phyloP scores from a whole-genome alignment of 2,888 invertebrate species.

The Lasioglossum vierecki region DNA sequence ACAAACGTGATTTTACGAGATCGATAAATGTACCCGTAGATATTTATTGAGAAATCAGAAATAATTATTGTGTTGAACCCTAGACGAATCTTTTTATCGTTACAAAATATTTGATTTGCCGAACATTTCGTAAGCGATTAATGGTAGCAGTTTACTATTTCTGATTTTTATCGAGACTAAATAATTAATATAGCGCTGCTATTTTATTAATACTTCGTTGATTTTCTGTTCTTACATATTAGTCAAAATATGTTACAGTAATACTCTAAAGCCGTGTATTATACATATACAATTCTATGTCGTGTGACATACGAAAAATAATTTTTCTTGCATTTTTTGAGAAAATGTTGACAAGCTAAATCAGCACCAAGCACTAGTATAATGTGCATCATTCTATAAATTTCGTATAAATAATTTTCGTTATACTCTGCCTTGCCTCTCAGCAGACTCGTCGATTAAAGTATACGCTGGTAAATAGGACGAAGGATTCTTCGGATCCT shows the following conservation, averaged over 20 bases:
- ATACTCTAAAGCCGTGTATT: not conserved
- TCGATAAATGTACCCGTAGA: not conserved
- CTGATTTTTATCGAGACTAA: not conserved
- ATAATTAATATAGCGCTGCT: not conserved
- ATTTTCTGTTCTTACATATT: not conserved
- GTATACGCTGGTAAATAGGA: constrained; percentile 79
- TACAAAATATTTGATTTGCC: not conserved
- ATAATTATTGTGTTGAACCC: not conserved
- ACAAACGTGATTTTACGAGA: constrained; percentile 3
- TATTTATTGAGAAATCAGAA: not conserved
- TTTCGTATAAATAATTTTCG: constrained; percentile 9
- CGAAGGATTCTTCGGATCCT: constrained; percentile 73
- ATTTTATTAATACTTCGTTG: constrained; percentile 10
- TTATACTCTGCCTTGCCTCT: constrained; percentile 78
- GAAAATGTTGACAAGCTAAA: constrained; percentile 13
- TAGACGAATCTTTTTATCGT: not conserved
- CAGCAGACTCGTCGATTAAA: constrained; percentile 77
- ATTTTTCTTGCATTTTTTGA: constrained; percentile 10
- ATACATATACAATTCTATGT: not conserved
- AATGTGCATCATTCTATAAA: not conserved
- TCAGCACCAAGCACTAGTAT: constrained; percentile 23
- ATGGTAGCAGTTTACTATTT: not conserved
- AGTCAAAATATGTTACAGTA: not conserved
- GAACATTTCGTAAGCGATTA: not conserved
- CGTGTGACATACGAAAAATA: constrained; percentile 16